Evolutionary conservation across 1,140 invertebrate species (phyloP).

Genomic region (Drosophila tristis): DNA sequence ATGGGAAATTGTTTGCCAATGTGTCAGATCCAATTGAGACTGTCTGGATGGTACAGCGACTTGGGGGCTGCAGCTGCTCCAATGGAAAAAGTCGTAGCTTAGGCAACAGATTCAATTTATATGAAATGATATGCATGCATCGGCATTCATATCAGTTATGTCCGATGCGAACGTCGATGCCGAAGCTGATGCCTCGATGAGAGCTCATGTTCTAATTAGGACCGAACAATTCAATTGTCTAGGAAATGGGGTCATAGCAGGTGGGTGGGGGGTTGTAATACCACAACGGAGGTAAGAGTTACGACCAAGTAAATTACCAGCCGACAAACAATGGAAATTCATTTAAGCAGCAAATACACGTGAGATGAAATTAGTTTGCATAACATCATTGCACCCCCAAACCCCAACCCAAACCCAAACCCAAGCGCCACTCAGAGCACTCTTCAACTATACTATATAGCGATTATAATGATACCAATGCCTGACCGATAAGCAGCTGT

Average conservation of each 20-base stretch:
- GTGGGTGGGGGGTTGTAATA: background rate
- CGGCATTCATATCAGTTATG: constrained; percentile 24
- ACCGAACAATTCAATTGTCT: constrained; percentile 45
- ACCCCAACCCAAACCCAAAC: background rate
- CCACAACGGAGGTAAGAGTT: background rate
- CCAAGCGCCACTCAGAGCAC: background rate
- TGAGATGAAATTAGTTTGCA: constrained; percentile 44
- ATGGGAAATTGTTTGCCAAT: constrained; percentile 12
- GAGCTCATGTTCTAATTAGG: constrained; percentile 39
- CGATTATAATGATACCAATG: constrained; percentile 20
- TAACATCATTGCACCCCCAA: constrained; percentile 38
- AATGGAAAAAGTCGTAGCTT: background rate
- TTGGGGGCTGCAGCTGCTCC: background rate
- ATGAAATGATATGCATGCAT: constrained; percentile 15
- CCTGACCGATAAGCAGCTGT: constrained; percentile 38
- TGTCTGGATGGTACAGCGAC: constrained; percentile 13
- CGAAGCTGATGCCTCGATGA: background rate
- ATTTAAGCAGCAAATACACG: constrained; percentile 49
- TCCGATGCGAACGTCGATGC: background rate
- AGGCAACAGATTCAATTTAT: constrained; percentile 28
- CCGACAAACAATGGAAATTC: constrained; percentile 53
- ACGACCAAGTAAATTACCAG: constrained; percentile 41
- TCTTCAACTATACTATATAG: constrained; percentile 1
- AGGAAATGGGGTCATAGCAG: constrained; percentile 1
- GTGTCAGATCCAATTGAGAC: constrained; percentile 36